Evolutionary conservation across 2,888 invertebrate species (phyloP), one percentile per base, ranked within the genome.

Genomic region (Cerceris ruficornis): DNA sequence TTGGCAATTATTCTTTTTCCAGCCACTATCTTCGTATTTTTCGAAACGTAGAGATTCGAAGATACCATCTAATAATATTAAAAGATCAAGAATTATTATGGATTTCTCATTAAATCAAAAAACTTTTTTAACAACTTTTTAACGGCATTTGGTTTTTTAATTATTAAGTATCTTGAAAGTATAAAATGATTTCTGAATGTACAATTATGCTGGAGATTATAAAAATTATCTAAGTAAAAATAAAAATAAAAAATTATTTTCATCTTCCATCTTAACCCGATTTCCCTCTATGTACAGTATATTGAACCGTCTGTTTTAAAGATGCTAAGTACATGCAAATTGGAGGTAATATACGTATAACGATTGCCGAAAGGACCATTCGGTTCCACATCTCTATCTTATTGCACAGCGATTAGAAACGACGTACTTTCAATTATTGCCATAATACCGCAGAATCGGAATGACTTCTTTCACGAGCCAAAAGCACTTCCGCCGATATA

Each of bases 341-440:
- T 59, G 66, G 58, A 13, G 42, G 65, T 64, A 72, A 70, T 41
- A 39, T 13, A 14, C 72, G 42, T 17, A 46, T n/a, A 15, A 61
- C 46, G 60, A 15, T 8, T 6, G 17, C 41, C 66, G 50, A 66
- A 57, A 59, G 62, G 41, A 13, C 61, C 60, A 28, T 9, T 61
- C 60, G 61, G 50, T 60, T 75, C 60, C 67, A 49, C 42, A 54
- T 54, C 61, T 66, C 67, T 28, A 14, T 43, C 57, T 75, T 75
- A 75, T 69, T 67, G 60, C 67, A n/a, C 17, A 60, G 52, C 75
- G 73, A 80, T 84, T 86, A 84, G 71, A 62, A 62, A 65, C 73
- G 79, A 80, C 67, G 69, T 75, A 77, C 78, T 80, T 77, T 75
- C 83, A 81, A 85, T 86, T 86, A 86, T 86, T 83, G 66, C 81